Evolutionary conservation across 1,140 invertebrate species (phyloP), one percentile per base, ranked within the genome.

Genomic region (Drosophila santomea): DNA sequence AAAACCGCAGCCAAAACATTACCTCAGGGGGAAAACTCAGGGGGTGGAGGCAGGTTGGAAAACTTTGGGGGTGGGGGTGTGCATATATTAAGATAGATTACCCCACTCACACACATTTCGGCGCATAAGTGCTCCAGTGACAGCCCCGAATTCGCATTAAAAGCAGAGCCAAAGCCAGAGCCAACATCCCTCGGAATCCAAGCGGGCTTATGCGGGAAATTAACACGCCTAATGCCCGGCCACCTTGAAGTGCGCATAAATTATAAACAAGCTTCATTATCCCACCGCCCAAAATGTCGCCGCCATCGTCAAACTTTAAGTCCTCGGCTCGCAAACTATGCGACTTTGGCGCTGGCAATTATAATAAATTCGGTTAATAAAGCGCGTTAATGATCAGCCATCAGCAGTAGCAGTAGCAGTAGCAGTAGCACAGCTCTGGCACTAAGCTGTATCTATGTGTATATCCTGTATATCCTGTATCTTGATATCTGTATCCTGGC

Each of bases 41-140:
- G 12, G 8, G 7, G 28, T 1, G 17, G 28, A 8, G 28, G 28
- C 2, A 32, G 28, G 28, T 32, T 8, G 28, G 28, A 32, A 32
- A 32, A 32, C 32, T 32, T 7, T 7, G 6, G 5, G 32, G 32
- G 7, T 12, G 48, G 12, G 14, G 54, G 38, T 32, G 55, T 86
- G 84, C 84, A 89, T 88, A 83, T 78, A 86, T 88, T 86, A 86
- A 88, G 83, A 88, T 88, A 86, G 83, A 88, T 86, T 86, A 86
- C 75, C 59, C 15, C 44, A 58, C 64, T 67, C 45, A 63, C 47
- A 39, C 47, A 57, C 61, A 80, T 50, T 48, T 57, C 44, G 39
- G n/a, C 32, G 63, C 48, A 79, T 78, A 81, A 81, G 79, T 81
- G 74, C 80, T 69, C 52, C 73, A 81, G 78, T 76, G 79, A 60